Base-by-base conservation (phyloP, 2,113 vertebrate genomes). In the Hiodon alosoides region DNA sequence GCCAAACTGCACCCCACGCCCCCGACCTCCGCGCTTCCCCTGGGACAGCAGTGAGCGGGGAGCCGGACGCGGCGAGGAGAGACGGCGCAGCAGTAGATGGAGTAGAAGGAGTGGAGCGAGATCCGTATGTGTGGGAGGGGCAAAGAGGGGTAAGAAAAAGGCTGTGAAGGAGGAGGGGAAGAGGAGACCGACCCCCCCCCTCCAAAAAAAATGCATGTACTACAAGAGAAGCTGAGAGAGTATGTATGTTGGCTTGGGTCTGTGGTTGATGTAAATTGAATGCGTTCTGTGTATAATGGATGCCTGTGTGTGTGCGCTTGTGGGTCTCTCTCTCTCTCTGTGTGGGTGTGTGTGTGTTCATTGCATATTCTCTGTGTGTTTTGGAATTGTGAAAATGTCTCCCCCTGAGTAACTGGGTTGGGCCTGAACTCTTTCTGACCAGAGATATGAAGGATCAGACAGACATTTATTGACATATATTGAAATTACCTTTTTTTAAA, bases 31-130 rank as follows among this genome's bases (percentile, higher is more conserved):
- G 83, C 89, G 69, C 85, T 89, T 82, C 85, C 88, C 78, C 80
- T 91, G 82, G 89, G 86, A 88, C 87, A 89, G 74, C 87, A 87
- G 83, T 91, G 89, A 83, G 82, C 72, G 51, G 72, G 67, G 67
- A 79, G 16, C 47, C 46, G 60, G 67, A 52, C 61, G 69, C 85
- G 77, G 77, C 80, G 70, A 74, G 79, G 65, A 67, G 75, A 14
- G 8, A 52, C 7, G 65, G 74, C 50, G 65, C 76, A 74, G 76
- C 77, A 69, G 68, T 78, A 0, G 53, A 3, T 10, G 4, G 54
- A 17, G 54, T 4, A n/a, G 58, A 48, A 67, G 52, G 13, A 54
- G 66, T 59, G 74, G 67, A 71, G 66, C 77, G 78, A 55, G 70
- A 76, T 17, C 47, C 78, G 10, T 80, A 78, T 82, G 78, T 87